Percentiles rank a stretch among this genome's conserved stretches.
Evolutionary conservation across 2,797 vertebrate genomes (phyloP).

Genomic region (Synanceia verrucosa): DNA sequence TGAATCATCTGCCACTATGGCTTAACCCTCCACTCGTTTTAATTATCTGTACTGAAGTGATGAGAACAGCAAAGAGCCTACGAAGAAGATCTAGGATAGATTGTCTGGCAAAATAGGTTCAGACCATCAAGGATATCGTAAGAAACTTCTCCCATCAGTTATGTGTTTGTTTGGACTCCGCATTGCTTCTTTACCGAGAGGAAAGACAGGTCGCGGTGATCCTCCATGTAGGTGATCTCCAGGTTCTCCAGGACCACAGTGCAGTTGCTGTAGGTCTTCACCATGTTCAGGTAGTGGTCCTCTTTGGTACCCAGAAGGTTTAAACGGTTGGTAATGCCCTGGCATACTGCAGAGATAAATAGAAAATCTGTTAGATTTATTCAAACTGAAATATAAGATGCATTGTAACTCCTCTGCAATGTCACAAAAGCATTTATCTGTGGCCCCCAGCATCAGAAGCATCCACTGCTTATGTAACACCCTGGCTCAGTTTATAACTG

Average conservation of each 20-base stretch:
- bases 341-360: slow-evolving; percentile 85
- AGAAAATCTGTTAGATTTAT: not conserved
- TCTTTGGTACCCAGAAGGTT: slow-evolving; percentile 86
- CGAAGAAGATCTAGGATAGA: slow-evolving; percentile 3
- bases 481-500: slow-evolving; percentile 23
- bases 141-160: not conserved
- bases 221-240: slow-evolving; percentile 90
- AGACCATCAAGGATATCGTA: slow-evolving; percentile 19
- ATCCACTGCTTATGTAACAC: slow-evolving; percentile 47
- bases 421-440: slow-evolving; percentile 19
- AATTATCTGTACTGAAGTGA: slow-evolving; percentile 32
- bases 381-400: slow-evolving; percentile 1
- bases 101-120: slow-evolving; percentile 1
- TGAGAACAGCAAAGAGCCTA: not conserved
- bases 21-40: slow-evolving; percentile 28
- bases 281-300: slow-evolving; percentile 91
- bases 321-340: slow-evolving; percentile 89
- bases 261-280: slow-evolving; percentile 94
- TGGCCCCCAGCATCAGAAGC: slow-evolving; percentile 9
- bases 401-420: slow-evolving; percentile 4
- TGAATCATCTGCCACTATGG: slow-evolving; percentile 17
- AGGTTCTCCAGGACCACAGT: slow-evolving; percentile 94
- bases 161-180: not conserved
- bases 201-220: slow-evolving; percentile 89
- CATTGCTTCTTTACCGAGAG: slow-evolving; percentile 85